These are phyloP conservation scores for Spongilla lacustris DNA, from an alignment of 37 sponge, comb jelly and placozoan species.

Conservation along the genomic window DNA sequence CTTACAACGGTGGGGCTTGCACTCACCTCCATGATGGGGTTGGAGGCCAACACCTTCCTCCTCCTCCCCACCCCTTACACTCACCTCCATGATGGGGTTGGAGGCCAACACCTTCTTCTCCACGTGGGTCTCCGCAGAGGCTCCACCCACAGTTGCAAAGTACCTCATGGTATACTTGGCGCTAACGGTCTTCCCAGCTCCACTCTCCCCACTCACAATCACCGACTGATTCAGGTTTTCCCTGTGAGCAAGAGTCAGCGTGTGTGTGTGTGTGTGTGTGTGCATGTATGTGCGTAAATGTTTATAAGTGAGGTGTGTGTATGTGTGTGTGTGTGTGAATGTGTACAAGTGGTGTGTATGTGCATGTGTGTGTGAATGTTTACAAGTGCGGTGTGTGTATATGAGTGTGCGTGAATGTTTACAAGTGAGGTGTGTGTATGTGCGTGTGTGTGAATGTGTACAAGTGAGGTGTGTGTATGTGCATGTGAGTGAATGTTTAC, in stretches of 20 bases:
- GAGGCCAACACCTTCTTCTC: slow-evolving; percentile 92
- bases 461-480: neutral
- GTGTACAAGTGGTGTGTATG: neutral
- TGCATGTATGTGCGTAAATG: neutral
- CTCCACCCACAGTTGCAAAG: slow-evolving; percentile 87
- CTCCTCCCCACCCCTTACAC: neutral
- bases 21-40: slow-evolving; percentile 92
- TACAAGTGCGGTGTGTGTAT: neutral
- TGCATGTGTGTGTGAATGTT: neutral
- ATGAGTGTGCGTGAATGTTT: neutral
- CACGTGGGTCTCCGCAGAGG: slow-evolving; percentile 65
- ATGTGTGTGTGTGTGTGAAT: neutral
- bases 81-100: slow-evolving; percentile 94
- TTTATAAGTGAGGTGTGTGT: neutral
- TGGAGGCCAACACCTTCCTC: slow-evolving; percentile 89
- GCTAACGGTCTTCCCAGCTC: slow-evolving; percentile 94
- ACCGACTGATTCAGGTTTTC: slow-evolving; percentile 80
- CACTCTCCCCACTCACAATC: slow-evolving; percentile 92
- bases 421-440: neutral
- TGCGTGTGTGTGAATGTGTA: neutral
- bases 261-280: neutral
- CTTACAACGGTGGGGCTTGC: too few relatives aligned
- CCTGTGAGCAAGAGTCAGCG: slow-evolving; percentile 16
- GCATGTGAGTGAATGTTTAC: neutral
- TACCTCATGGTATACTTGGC: slow-evolving; percentile 92